Percentiles rank a stretch among this genome's conserved stretches.
phyloP scores from a whole-genome alignment of 1,140 invertebrate species.

The Drosophila orena region DNA sequence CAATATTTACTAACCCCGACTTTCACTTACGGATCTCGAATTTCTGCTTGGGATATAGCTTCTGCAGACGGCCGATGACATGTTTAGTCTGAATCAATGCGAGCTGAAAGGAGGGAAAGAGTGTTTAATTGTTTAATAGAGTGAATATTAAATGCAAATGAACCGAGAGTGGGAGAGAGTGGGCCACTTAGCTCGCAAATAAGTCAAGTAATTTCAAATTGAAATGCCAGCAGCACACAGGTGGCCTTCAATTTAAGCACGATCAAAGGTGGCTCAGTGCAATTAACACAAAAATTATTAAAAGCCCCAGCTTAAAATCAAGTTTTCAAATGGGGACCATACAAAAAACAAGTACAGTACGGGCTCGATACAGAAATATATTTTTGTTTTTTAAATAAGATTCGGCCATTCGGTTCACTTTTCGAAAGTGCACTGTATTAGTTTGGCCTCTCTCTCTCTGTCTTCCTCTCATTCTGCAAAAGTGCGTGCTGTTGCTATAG shows the following conservation, averaged over 20 bases:
- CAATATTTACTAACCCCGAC: conserved; percentile 7
- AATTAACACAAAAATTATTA: conserved; percentile 42
- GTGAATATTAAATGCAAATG: conserved; percentile 54
- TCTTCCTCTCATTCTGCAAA: conserved; percentile 1
- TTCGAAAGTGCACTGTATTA: not conserved
- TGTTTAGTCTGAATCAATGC: conserved; percentile 91
- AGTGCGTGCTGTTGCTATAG: conserved; percentile 56
- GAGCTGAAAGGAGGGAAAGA: conserved; percentile 87
- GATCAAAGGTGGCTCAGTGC: conserved; percentile 42
- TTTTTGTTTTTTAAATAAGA: not conserved
- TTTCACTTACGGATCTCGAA: conserved; percentile 90
- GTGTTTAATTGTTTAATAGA: conserved; percentile 22
- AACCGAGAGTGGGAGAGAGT: conserved; percentile 5
- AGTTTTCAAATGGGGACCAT: conserved; percentile 19
- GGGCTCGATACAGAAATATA: not conserved
- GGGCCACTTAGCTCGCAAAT: conserved; percentile 27
- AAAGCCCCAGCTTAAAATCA: conserved; percentile 44
- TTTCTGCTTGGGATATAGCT: conserved; percentile 88
- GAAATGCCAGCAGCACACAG: conserved; percentile 29
- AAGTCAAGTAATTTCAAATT: conserved; percentile 52
- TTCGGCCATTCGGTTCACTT: not conserved
- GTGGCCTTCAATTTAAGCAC: conserved; percentile 39
- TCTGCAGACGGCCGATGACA: conserved; percentile 90
- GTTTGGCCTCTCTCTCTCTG: not conserved
- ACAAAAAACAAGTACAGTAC: conserved; percentile 12